Percentiles rank a stretch among this genome's conserved stretches.
Conservation (phyloP, 2,113 vertebrate genomes). For the Centropristis striata region DNA sequence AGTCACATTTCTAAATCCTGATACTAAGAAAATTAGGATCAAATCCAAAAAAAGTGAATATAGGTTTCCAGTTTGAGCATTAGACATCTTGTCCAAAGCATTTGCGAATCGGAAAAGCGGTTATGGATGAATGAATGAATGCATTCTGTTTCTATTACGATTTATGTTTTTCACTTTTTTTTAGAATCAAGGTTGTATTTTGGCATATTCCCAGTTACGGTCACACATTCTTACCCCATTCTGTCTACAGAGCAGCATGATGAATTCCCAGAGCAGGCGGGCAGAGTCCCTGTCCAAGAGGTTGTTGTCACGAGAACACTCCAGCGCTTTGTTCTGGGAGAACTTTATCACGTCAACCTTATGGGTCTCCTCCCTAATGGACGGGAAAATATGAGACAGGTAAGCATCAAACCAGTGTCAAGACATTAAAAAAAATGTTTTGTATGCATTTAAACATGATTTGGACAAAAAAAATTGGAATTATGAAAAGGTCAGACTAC, state of each 20-base stretch:
- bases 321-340: slow-evolving; percentile 93
- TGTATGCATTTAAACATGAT: background rate
- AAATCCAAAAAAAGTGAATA: too few species aligned
- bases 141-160: too few species aligned
- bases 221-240: slow-evolving; percentile 89
- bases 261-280: slow-evolving; percentile 95
- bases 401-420: background rate
- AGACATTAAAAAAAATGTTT: background rate
- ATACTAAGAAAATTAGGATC: too few species aligned
- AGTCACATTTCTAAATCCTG: background rate
- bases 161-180: too few species aligned
- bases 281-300: slow-evolving; percentile 95
- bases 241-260: slow-evolving; percentile 94
- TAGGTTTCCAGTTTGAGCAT: too few species aligned
- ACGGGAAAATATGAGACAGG: background rate
- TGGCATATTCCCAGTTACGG: background rate
- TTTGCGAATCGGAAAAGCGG: too few species aligned
- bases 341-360: slow-evolving; percentile 99
- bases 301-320: slow-evolving; percentile 89
- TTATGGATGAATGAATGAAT: too few species aligned
- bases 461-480: background rate
- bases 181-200: background rate
- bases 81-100: too few species aligned
- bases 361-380: slow-evolving; percentile 93
- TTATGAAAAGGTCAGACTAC: background rate